Evolutionary conservation across 1,140 invertebrate species (phyloP), one percentile per base, ranked within the genome.

Genomic region (Drosophila miranda): DNA sequence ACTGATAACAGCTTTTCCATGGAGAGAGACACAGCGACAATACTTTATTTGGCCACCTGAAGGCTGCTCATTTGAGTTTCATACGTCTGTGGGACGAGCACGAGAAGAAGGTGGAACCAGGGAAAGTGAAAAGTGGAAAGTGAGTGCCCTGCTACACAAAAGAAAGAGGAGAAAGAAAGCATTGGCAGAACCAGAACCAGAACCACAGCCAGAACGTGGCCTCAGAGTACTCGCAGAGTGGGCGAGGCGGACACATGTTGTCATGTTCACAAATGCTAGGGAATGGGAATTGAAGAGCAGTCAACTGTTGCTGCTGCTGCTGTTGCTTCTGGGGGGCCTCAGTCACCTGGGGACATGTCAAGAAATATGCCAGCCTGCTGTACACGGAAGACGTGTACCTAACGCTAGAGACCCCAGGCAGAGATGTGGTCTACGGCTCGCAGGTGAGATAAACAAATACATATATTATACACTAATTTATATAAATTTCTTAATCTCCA

Each of bases 261-360:
- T 45, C 63, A 84, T 84, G 80, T 75, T 84, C 73, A 86, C 81
- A 86, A 60, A 72, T 34, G 11, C n/a, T 13, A 56, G 51, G 52
- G 49, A 50, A 51, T 55, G 64, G 64, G 34, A 55, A 52, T 73
- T 43, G 56, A 49, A 28, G 41, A 52, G n/a, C 48, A n/a, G 19
- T 34, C 59, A 50, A 62, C 49, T 13, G 38, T 48, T 72, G 66
- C 19, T 55, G 68, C 59, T 60, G 46, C 7, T 55, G 42, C 4
- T 45, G 44, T 11, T 73, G 44, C 21, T 56, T 38, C 5, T 54
- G 52, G 38, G 52, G 43, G 43, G 51, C 50, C 60, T 77, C 81
- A 38, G 68, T 67, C 73, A 86, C 81, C 81, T 84, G 80, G 80
- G 80, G 80, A 21, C 81, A 80, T 67, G 81, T 86, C 59, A 70